Conservation (phyloP, 2,888 invertebrate genomes). For the Neoscelio sp. region DNA sequence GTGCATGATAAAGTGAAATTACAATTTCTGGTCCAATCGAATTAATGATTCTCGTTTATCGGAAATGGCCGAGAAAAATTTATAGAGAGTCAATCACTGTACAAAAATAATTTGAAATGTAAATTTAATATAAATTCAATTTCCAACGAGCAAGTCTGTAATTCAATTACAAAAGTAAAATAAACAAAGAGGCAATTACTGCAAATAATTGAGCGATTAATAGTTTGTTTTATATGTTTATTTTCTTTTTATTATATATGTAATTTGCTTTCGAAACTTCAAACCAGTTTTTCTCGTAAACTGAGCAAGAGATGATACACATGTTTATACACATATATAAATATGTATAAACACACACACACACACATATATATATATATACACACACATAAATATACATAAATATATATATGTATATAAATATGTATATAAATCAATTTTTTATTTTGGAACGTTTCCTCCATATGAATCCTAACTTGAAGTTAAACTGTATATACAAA, state of each 20-base stretch:
- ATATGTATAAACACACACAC: background rate
- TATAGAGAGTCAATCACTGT: background rate
- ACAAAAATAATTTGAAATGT: background rate
- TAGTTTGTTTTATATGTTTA: too few relatives aligned
- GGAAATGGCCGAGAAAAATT: background rate
- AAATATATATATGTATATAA: background rate
- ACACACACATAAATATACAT: background rate
- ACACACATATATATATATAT: background rate
- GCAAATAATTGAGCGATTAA: background rate
- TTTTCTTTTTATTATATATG: too few relatives aligned
- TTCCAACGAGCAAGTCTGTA: background rate
- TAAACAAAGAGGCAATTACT: slow-evolving; percentile 1
- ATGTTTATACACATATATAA: background rate
- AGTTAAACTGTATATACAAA: too few relatives aligned
- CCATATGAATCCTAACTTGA: too few relatives aligned
- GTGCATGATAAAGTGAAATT: slow-evolving; percentile 14
- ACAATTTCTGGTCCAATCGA: slow-evolving; percentile 19
- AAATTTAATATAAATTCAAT: background rate
- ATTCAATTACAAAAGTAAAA: background rate
- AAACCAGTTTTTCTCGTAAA: too few relatives aligned
- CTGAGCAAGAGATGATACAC: too few relatives aligned
- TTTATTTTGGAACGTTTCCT: too few relatives aligned
- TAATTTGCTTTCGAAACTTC: too few relatives aligned
- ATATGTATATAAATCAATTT: background rate
- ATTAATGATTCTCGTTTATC: slow-evolving; percentile 9